phyloP scores from a whole-genome alignment of 2,888 invertebrate genomes.

The Trisateles emortualis region DNA sequence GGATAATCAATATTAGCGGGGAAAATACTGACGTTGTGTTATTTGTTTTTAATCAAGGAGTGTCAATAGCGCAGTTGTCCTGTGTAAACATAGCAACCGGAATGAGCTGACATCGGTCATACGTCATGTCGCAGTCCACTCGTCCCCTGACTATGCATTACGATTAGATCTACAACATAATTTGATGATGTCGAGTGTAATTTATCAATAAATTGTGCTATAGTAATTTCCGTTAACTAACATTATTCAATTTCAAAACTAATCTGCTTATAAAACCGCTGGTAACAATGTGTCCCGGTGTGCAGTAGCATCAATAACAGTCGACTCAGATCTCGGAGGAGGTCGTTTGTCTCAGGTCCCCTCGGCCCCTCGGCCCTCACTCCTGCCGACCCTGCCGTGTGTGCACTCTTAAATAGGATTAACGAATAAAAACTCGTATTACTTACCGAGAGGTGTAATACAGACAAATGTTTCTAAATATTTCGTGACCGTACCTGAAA shows the following conservation, averaged over 20 bases:
- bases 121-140: too few relatives aligned
- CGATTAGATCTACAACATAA: background rate
- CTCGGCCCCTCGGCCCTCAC: conserved; percentile 8
- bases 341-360: conserved; percentile 45
- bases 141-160: background rate
- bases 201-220: background rate
- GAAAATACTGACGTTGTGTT: conserved; percentile 19
- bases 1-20: conserved; percentile 22
- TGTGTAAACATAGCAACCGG: conserved; percentile 28
- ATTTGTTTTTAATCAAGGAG: conserved; percentile 46
- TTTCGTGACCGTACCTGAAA: conserved; percentile 51
- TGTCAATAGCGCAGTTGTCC: conserved; percentile 39
- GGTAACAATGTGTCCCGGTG: background rate
- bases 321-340: conserved; percentile 25
- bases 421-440: conserved; percentile 39
- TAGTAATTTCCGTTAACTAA: too few relatives aligned
- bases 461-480: conserved; percentile 27
- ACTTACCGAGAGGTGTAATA: conserved; percentile 36
- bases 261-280: background rate
- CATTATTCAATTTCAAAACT: background rate
- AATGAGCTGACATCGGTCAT: conserved; percentile 21
- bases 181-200: too few relatives aligned
- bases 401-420: conserved; percentile 46
- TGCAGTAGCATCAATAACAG: conserved; percentile 34
- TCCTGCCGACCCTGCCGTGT: conserved; percentile 17